These are phyloP conservation scores for Brachystomella parvula DNA, from an alignment of 1,140 invertebrate species.

Conservation along the genomic window DNA sequence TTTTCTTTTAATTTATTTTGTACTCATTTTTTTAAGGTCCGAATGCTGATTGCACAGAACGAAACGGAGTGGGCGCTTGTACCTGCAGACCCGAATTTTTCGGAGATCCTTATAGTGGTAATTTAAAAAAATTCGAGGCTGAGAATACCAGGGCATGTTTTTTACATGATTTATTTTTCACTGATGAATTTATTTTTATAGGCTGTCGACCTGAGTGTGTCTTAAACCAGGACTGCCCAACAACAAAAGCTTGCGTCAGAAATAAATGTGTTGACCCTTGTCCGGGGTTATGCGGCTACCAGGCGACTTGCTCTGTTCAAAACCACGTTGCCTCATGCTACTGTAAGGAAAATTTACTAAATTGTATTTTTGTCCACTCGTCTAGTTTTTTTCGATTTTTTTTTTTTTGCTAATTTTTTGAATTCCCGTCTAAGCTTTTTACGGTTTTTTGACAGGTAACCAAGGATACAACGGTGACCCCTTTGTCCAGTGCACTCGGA, in stretches of 20 bases:
- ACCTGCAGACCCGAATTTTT: conserved; percentile 56
- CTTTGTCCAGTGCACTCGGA: conserved; percentile 61
- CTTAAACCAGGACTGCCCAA: conserved; percentile 61
- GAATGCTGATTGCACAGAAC: conserved; percentile 58
- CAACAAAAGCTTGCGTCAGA: conserved; percentile 54
- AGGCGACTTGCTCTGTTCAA: conserved; percentile 42
- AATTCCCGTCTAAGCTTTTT: no score
- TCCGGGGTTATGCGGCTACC: conserved; percentile 40
- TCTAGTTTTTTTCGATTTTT: no score
- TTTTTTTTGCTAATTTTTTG: no score
- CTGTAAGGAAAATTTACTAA: conserved; percentile 53
- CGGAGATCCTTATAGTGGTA: conserved; percentile 52
- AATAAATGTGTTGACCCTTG: conserved; percentile 60
- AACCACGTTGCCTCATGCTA: conserved; percentile 52
- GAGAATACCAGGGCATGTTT: no score
- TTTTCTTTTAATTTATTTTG: no score
- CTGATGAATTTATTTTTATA: no score
- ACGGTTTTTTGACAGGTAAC: no score
- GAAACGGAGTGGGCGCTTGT: conserved; percentile 49
- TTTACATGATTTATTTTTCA: no score
- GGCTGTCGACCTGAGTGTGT: conserved; percentile 57
- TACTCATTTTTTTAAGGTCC: no score
- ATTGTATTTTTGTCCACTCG: no score
- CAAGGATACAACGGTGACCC: conserved; percentile 69
- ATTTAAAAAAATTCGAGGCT: no score